Percentiles rank a stretch among this genome's conserved stretches.
These are phyloP conservation scores for Drosophila hamatofila DNA, from an alignment of 2,888 invertebrate genomes.

Conservation along the genomic window DNA sequence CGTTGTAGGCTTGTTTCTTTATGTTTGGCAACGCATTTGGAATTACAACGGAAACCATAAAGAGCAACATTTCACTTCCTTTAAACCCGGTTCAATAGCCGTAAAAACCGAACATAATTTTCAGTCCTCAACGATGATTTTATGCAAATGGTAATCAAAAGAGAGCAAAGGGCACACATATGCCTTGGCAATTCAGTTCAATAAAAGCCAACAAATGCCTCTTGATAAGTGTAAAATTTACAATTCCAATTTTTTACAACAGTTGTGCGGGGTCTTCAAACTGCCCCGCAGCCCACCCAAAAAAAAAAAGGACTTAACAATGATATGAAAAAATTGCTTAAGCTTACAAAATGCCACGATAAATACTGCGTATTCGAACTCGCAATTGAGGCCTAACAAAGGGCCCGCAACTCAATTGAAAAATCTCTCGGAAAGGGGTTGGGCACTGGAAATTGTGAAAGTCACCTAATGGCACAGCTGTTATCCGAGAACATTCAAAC, in stretches of 20 bases:
- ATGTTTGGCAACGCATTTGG: constrained; percentile 17
- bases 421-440: constrained; percentile 27
- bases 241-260: constrained; percentile 71
- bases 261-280: constrained; percentile 69
- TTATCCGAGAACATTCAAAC: constrained; percentile 39
- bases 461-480: constrained; percentile 63
- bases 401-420: constrained; percentile 49
- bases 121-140: constrained; percentile 67
- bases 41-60: constrained; percentile 67
- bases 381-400: constrained; percentile 33
- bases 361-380: constrained; percentile 38
- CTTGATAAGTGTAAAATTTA: constrained; percentile 78
- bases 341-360: constrained; percentile 51
- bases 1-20: neutral
- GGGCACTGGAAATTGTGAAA: constrained; percentile 20
- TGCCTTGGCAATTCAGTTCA: constrained; percentile 67
- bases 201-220: constrained; percentile 72
- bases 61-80: constrained; percentile 64
- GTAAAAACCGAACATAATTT: constrained; percentile 74
- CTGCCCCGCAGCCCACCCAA: constrained; percentile 13
- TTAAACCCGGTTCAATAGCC: constrained; percentile 53
- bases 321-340: constrained; percentile 49
- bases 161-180: constrained; percentile 64
- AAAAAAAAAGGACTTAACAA: constrained; percentile 53
- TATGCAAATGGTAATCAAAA: constrained; percentile 73